These are phyloP conservation scores for Caenorhabditis panamensis DNA, from an alignment of 2,888 invertebrate genomes.

Conservation along the genomic window DNA sequence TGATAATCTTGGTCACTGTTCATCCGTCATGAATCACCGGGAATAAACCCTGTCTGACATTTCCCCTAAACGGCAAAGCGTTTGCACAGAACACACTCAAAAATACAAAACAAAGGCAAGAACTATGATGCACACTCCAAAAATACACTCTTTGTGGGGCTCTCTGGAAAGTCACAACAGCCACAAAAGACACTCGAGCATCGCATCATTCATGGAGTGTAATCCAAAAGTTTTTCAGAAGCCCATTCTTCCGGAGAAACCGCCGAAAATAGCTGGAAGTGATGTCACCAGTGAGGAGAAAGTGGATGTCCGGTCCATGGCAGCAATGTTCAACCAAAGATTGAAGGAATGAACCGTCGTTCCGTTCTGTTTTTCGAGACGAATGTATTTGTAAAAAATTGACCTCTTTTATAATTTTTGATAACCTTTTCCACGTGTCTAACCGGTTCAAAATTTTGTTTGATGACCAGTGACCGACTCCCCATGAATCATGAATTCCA, in stretches of 20 bases:
- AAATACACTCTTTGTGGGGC: neutral
- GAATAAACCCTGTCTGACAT: neutral
- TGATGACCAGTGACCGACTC: conserved; percentile 2
- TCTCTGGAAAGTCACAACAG: too few relatives aligned
- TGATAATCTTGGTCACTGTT: neutral
- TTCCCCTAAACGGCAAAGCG: neutral
- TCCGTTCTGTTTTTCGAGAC: too few relatives aligned
- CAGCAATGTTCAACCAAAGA: conserved; percentile 54
- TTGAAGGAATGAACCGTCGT: conserved; percentile 24
- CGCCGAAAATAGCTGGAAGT: conserved; percentile 19
- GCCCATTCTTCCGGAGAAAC: conserved; percentile 53
- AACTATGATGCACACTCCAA: neutral
- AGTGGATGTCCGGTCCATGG: conserved; percentile 51
- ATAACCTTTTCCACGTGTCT: too few relatives aligned
- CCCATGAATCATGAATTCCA: neutral
- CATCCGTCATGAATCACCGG: neutral
- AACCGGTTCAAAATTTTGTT: neutral
- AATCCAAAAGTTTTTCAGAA: conserved; percentile 31
- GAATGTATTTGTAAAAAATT: conserved; percentile 6
- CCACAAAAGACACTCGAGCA: neutral
- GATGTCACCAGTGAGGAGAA: conserved; percentile 31
- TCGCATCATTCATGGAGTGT: conserved; percentile 3
- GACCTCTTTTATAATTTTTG: too few relatives aligned
- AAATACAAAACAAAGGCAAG: neutral
- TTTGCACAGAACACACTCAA: neutral